phyloP scores from a whole-genome alignment of 2,797 vertebrate genomes.

The Valencia hispanica region DNA sequence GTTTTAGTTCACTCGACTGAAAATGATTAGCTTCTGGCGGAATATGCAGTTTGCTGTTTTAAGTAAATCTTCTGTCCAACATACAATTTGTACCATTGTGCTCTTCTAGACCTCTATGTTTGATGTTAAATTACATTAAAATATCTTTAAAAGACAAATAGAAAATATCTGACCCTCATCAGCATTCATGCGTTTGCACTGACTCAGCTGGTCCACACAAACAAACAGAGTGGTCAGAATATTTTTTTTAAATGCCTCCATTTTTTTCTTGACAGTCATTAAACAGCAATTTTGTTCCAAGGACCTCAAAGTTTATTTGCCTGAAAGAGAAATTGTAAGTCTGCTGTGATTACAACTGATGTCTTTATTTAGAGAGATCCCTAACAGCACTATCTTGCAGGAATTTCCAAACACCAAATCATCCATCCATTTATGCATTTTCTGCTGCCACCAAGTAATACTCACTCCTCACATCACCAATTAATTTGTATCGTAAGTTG shows the following conservation, averaged over 20 bases:
- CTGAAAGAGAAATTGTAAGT: background rate
- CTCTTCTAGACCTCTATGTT: background rate
- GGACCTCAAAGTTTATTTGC: background rate
- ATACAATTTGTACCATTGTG: background rate
- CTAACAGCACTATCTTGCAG: background rate
- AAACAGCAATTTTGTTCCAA: background rate
- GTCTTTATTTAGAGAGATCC: background rate
- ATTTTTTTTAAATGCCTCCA: background rate
- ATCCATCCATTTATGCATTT: background rate
- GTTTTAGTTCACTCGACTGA: constrained; percentile 24
- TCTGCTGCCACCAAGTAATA: background rate
- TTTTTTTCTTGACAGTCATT: background rate
- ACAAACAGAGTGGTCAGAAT: background rate
- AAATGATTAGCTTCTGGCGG: constrained; percentile 9
- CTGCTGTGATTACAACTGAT: background rate
- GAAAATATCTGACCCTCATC: too few relatives aligned
- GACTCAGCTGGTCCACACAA: background rate
- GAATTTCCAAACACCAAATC: background rate
- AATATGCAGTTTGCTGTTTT: constrained; percentile 11
- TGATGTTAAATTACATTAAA: background rate
- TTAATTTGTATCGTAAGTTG: background rate
- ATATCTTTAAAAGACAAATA: background rate
- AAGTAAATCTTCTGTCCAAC: background rate
- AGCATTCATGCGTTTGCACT: background rate
- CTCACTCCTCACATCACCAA: background rate